Percentiles rank a stretch among this genome's conserved stretches.
Evolutionary conservation across 2,888 invertebrate genomes (phyloP).

Genomic region (Bembecia ichneumoniformis): DNA sequence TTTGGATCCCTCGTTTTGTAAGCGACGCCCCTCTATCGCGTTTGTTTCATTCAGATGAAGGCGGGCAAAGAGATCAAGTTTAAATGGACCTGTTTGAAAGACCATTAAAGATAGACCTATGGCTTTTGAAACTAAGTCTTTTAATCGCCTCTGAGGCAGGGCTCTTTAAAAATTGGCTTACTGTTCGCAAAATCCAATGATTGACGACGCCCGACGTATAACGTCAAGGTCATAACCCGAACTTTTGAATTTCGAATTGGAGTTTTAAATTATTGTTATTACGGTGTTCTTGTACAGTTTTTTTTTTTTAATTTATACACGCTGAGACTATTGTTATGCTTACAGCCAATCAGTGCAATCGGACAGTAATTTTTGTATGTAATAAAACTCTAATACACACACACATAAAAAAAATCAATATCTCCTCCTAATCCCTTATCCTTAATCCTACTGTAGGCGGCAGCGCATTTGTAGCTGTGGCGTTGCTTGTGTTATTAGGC

Average conservation of each 20-base stretch:
- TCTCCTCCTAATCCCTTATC: no score
- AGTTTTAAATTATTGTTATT: background rate
- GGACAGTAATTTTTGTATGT: no score
- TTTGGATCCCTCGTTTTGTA: background rate
- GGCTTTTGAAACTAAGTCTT: background rate
- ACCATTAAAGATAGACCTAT: background rate
- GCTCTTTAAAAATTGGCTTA: background rate
- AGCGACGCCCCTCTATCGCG: background rate
- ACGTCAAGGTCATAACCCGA: background rate
- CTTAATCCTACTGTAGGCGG: no score
- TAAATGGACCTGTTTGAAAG: background rate
- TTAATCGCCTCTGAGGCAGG: background rate
- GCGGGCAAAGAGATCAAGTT: background rate
- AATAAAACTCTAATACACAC: no score
- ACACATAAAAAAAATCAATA: no score
- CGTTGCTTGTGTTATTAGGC: no score
- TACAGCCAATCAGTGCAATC: no score
- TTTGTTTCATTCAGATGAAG: background rate
- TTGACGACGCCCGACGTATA: background rate
- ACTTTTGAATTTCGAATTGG: constrained; percentile 1
- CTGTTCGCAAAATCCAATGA: background rate
- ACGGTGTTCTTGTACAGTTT: background rate
- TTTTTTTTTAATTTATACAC: background rate
- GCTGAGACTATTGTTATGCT: no score
- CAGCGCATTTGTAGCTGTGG: no score